phyloP scores from a whole-genome alignment of 1,140 invertebrate genomes.

The Coenobita brevimanus region DNA sequence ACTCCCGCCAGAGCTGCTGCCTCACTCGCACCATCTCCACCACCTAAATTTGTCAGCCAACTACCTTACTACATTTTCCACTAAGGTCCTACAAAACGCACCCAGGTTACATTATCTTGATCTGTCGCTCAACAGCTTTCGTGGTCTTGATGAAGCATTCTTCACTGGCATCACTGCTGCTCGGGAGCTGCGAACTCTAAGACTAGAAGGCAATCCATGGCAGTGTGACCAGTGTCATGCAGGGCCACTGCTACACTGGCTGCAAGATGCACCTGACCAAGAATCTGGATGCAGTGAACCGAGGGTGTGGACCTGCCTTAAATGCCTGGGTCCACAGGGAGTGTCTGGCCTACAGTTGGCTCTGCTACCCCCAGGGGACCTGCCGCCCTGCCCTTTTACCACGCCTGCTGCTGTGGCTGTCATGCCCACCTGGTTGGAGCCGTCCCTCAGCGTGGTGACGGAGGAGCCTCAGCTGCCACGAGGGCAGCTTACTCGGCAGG shows the following conservation, averaged over 20 bases:
- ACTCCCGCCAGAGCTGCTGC: slow-evolving; percentile 76
- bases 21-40: slow-evolving; percentile 75
- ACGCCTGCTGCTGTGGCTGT: slow-evolving; percentile 51
- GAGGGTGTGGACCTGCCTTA: slow-evolving; percentile 67
- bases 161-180: slow-evolving; percentile 76
- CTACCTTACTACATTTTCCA: slow-evolving; percentile 76
- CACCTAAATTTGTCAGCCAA: slow-evolving; percentile 78
- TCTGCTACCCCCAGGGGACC: slow-evolving; percentile 73
- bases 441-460: slow-evolving; percentile 40
- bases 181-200: slow-evolving; percentile 72
- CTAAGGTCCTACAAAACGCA: slow-evolving; percentile 77
- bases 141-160: slow-evolving; percentile 77
- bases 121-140: slow-evolving; percentile 79
- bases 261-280: slow-evolving; percentile 69
- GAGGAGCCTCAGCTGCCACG: slow-evolving; percentile 56
- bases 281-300: slow-evolving; percentile 67
- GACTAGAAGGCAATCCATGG: slow-evolving; percentile 80
- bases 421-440: slow-evolving; percentile 57
- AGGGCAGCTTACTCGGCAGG: slow-evolving; percentile 55
- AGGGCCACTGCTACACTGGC: slow-evolving; percentile 71
- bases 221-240: slow-evolving; percentile 79
- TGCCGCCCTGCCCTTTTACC: slow-evolving; percentile 52
- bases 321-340: slow-evolving; percentile 64
- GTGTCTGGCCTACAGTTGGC: slow-evolving; percentile 60
- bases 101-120: slow-evolving; percentile 78